Evolutionary conservation across 2,113 vertebrate species (phyloP), one percentile per base, ranked within the genome.

Genomic region (Varanus salvator): DNA sequence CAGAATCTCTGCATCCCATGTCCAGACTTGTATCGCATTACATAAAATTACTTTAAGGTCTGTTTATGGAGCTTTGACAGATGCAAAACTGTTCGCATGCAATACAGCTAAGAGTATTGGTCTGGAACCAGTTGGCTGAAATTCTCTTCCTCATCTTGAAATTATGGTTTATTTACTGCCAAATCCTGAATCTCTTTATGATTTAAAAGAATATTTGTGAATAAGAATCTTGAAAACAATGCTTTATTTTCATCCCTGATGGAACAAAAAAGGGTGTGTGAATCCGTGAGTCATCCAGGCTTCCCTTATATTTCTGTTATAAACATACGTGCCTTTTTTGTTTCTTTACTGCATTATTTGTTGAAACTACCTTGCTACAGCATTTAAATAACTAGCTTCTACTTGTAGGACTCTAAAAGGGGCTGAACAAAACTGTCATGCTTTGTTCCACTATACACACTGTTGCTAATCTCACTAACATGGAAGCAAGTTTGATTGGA

Each of bases 11-110:
- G 66, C 86, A 93, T 94, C 93, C 94, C 92, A 17, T 89, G 69
- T 94, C 86, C 38, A 90, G 93, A 93, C 84, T 91, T 93, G 80
- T 64, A 90, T 89, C 94, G 60, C 86, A 85, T 95, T 95, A 86
- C 83, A 72, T 57, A 90, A 93, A 91, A 74, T 21, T 54, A 48
- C 82, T 92, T 94, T 93, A 84, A 57, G 38, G 77, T 80, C 80
- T 89, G 71, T 87, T 94, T 77, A 77, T 71, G 54, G 52, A 93
- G 66, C 12, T 93, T 92, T 90, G 78, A 77, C 80, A 83, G 6
- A n/a, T 75, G 3, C 94, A 78, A 89, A 34, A 92, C 84, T 48
- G 34, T 48, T 85, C 66, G 92, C 74, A 93, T 84, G 71, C 54
- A 90, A 93, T 91, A 87, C 76, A 93, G 27, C 90, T 91, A 84